A percentile compares a stretch with the other conserved stretches of the same genome.
phyloP scores from a whole-genome alignment of 2,113 vertebrate species.

The Myiozetetes cayanensis region DNA sequence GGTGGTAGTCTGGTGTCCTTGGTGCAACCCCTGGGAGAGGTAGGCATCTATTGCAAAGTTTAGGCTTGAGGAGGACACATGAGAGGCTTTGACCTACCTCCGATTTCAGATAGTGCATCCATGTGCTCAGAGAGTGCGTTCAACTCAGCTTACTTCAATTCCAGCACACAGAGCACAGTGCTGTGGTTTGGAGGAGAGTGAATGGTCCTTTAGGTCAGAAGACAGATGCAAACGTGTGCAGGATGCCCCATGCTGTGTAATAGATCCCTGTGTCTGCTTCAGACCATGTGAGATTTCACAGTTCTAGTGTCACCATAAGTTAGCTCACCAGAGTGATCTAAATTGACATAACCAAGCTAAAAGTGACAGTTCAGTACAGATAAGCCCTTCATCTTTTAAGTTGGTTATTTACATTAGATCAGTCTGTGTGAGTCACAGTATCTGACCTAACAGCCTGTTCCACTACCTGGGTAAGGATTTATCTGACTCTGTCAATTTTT shows the following conservation, averaged over 20 bases:
- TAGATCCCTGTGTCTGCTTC: not conserved
- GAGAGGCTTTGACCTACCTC: not conserved
- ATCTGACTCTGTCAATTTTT: not conserved
- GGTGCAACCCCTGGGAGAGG: not conserved
- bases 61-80: not conserved
- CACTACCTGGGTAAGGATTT: not conserved
- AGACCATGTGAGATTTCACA: not conserved
- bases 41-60: not conserved
- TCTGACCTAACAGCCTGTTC: not conserved
- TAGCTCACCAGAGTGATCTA: not conserved
- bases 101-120: not conserved
- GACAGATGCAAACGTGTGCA: not conserved
- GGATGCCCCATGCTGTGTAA: not conserved
- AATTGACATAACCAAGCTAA: not conserved
- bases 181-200: not conserved
- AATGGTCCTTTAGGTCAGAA: not conserved
- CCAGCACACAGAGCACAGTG: rapidly evolving
- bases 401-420: not conserved
- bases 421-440: not conserved
- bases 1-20: not conserved
- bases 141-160: not conserved
- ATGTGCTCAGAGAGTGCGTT: not conserved
- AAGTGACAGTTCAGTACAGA: not conserved
- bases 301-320: not conserved
- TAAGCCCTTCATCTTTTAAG: not conserved